phyloP scores from a whole-genome alignment of 2,888 invertebrate genomes.

The Spodoptera picta region DNA sequence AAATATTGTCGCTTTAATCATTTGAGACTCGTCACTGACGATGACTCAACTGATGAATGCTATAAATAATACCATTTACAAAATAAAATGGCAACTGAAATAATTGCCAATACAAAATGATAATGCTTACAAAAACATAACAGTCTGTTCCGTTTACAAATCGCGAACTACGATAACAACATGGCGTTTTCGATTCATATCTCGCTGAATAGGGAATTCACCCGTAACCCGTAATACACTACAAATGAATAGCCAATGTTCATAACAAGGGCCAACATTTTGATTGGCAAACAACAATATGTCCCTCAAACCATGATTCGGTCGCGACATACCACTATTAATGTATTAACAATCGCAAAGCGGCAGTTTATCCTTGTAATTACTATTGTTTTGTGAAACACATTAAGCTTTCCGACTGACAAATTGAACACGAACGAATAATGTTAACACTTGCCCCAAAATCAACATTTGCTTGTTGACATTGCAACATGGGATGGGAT shows the following conservation, averaged over 20 bases:
- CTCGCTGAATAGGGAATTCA: constrained; percentile 14
- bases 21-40: no score
- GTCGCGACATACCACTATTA: constrained; percentile 50
- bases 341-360: constrained; percentile 62
- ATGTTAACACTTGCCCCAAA: constrained; percentile 72
- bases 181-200: constrained; percentile 11
- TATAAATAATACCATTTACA: no score
- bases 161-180: neutral
- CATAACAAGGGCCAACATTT: constrained; percentile 42
- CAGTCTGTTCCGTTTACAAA: neutral
- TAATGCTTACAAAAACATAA: neutral
- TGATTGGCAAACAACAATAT: constrained; percentile 42
- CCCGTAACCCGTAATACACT: constrained; percentile 6
- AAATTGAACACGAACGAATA: constrained; percentile 68
- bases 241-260: constrained; percentile 43
- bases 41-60: no score
- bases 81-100: no score
- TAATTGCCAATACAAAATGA: neutral
- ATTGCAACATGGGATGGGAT: constrained; percentile 58
- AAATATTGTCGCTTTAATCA: no score
- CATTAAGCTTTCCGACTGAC: constrained; percentile 66
- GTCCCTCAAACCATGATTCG: constrained; percentile 42
- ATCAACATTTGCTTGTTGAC: constrained; percentile 69
- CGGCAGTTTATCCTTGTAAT: constrained; percentile 63
- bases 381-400: constrained; percentile 66